These are phyloP conservation scores for Corynorhinus townsendii DNA, from an alignment of 2,113 vertebrate genomes.

Conservation along the genomic window DNA sequence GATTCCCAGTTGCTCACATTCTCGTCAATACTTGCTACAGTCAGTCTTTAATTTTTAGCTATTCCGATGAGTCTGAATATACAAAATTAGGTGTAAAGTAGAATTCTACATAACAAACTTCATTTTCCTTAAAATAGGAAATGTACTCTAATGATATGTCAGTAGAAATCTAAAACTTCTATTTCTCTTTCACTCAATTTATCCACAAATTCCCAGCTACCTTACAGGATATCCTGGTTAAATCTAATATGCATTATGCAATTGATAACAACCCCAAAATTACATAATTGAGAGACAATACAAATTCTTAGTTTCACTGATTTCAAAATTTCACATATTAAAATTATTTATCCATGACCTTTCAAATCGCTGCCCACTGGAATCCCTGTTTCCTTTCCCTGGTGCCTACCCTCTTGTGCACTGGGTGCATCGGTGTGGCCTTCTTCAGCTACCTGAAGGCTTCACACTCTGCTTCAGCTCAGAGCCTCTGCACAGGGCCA, in stretches of 20 bases:
- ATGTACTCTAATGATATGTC: background rate
- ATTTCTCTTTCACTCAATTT: background rate
- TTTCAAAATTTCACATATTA: background rate
- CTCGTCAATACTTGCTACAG: background rate
- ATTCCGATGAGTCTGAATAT: background rate
- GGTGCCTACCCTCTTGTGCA: background rate
- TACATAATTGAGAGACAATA: background rate
- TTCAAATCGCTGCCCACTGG: background rate
- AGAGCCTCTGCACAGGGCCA: background rate
- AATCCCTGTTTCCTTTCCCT: background rate
- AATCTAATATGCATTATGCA: background rate
- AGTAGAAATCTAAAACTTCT: background rate
- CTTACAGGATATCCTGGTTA: background rate
- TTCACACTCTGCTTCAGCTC: background rate
- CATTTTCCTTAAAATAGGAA: slow-evolving; percentile 24
- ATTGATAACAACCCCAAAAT: background rate
- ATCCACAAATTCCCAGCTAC: background rate
- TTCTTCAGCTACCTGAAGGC: background rate
- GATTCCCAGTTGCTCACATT: background rate
- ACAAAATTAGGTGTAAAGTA: background rate
- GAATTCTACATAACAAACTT: background rate
- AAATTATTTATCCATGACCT: background rate
- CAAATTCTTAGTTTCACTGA: background rate
- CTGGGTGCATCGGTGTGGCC: background rate
- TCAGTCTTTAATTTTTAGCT: background rate